Evolutionary conservation across 2,797 vertebrate species (phyloP).

Genomic region (Poecilia picta): DNA sequence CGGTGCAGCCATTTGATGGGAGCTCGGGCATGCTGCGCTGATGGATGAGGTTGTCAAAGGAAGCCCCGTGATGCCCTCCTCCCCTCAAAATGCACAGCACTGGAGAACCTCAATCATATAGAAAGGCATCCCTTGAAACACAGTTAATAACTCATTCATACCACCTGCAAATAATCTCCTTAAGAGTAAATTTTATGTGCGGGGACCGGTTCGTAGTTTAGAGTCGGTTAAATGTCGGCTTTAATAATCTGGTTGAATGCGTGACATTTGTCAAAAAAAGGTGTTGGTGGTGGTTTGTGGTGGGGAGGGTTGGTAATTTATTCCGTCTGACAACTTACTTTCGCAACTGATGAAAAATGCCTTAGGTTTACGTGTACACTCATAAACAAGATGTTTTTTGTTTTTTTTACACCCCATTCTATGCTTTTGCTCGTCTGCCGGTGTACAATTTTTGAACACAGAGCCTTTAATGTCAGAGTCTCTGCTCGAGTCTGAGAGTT

Average conservation of each 20-base stretch:
- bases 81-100: conserved; percentile 61
- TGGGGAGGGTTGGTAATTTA: conserved; percentile 1
- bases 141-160: conserved; percentile 67
- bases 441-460: conserved; percentile 49
- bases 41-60: conserved; percentile 85
- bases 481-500: conserved; percentile 61
- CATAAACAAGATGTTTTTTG: conserved; percentile 48
- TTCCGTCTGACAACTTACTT: conserved; percentile 43
- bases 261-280: conserved; percentile 28
- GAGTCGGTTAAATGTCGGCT: conserved; percentile 31
- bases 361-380: conserved; percentile 40
- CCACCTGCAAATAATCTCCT: conserved; percentile 67
- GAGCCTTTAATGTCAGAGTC: conserved; percentile 63
- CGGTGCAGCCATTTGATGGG: conserved; percentile 76
- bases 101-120: conserved; percentile 67
- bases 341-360: conserved; percentile 43
- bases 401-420: conserved; percentile 22
- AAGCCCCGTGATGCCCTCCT: conserved; percentile 72
- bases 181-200: conserved; percentile 37
- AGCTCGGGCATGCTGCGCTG: conserved; percentile 79
- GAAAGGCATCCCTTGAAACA: conserved; percentile 51
- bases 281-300: neutral
- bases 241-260: conserved; percentile 20
- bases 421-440: conserved; percentile 43
- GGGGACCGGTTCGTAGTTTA: conserved; percentile 38